Evolutionary conservation across 2,888 invertebrate genomes (phyloP).

Genomic region (Ceramica pisi): DNA sequence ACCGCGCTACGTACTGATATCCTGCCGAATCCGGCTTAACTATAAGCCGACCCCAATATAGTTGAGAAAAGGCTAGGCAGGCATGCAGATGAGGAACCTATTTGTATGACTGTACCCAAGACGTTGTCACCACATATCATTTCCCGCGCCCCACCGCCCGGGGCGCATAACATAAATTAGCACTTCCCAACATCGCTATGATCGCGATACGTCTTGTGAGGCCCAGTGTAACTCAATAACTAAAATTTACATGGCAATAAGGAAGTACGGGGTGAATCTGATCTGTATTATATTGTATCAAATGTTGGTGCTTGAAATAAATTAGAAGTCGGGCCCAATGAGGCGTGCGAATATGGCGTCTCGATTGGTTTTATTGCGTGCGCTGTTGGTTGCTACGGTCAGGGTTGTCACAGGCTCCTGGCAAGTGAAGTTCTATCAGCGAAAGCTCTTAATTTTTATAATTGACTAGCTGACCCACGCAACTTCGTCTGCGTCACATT

Average conservation of each 20-base stretch:
- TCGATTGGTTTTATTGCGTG: conserved; percentile 72
- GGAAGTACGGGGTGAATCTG: conserved; percentile 72
- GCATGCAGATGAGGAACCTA: too few species aligned
- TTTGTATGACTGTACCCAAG: neutral
- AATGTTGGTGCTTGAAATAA: conserved; percentile 68
- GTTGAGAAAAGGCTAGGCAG: too few species aligned
- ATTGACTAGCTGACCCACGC: too few species aligned
- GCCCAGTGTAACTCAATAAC: conserved; percentile 63
- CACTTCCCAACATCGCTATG: conserved; percentile 32
- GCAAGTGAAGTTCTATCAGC: neutral
- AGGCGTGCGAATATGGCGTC: conserved; percentile 76
- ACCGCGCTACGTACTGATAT: too few species aligned
- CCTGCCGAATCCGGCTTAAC: too few species aligned
- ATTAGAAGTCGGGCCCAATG: conserved; percentile 67
- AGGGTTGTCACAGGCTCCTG: neutral
- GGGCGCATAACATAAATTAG: conserved; percentile 18
- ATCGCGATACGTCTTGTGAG: conserved; percentile 55
- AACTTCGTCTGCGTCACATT: too few species aligned
- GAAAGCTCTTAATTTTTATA: too few species aligned
- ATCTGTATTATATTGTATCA: conserved; percentile 70
- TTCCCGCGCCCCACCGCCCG: neutral
- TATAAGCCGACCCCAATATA: too few species aligned
- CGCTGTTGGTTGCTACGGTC: conserved; percentile 39
- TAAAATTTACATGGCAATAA: conserved; percentile 75
- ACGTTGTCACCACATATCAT: conserved; percentile 27